Base-by-base conservation (phyloP, 2,888 invertebrate species). In the Epirrita christyi region DNA sequence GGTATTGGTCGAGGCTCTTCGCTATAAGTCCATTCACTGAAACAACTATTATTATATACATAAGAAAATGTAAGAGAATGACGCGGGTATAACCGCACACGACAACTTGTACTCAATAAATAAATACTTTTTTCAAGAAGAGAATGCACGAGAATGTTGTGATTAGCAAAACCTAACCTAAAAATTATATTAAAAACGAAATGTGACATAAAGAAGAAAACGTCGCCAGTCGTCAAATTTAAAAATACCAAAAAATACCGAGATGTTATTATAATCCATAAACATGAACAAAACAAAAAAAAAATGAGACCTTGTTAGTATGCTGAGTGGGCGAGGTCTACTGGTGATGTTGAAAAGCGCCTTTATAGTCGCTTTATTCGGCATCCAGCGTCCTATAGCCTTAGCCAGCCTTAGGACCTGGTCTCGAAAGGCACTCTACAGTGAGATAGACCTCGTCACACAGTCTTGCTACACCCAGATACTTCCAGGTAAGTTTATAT, bases 401-500 rank as follows among this genome's bases (percentile, higher is more conserved):
- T 72, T 88, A 57, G 70, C 83, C 0, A 82, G 85, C 2, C 59
- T 91, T 14, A 87, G 78, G 60, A 76, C 78, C 73, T 90, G 90
- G 91, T 85, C 89, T 1, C 71, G 83, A 40, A 83, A 79, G 61
- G 80, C 84, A 0, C 67, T 89, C 1, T 86, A 86, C 68, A 73
- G 83, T 50, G 86, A 84, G 64, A 72, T 92, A 48, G 91, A 91
- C 73, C 88, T 91, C 60, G 86, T 84, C 75, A 90, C 87, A 1
- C 88, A 92, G 59, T 64, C 85, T 29, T 89, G 87, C 59, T 92
- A 88, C 67, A 86, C 81, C 40, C 81, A 85, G 66, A 88, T 92
- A 10, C 45, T 67, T 36, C 67, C 67, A 64, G 67, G 66, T 67
- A 11, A 21, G 21, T 2, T 21, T 21, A 21, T 21, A 21, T 2